Conservation (phyloP, 1,140 invertebrate genomes). For the Zophobas morio region DNA sequence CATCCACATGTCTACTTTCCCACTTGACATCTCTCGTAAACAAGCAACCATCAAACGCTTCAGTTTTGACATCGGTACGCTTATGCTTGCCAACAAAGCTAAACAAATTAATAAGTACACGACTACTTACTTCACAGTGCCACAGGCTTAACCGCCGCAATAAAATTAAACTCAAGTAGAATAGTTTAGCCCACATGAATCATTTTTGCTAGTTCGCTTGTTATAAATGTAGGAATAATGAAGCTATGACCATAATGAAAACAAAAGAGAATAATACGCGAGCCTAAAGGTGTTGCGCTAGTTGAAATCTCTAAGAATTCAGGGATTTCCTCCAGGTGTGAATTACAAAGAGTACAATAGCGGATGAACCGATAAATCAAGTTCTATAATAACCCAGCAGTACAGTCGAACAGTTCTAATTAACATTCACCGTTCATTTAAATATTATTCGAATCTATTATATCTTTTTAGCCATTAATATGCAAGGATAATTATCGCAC, state of each 20-base stretch:
- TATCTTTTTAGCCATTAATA: conserved; percentile 29
- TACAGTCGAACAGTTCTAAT: conserved; percentile 36
- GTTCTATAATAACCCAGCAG: conserved; percentile 28
- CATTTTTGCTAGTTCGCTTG: neutral
- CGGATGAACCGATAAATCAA: conserved; percentile 34
- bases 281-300: conserved; percentile 34
- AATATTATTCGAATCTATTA: conserved; percentile 41
- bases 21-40: too few relatives aligned
- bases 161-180: too few relatives aligned
- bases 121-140: too few relatives aligned
- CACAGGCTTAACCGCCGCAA: too few relatives aligned
- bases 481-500: conserved; percentile 15
- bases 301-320: conserved; percentile 42
- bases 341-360: conserved; percentile 42
- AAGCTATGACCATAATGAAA: neutral
- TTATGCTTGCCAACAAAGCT: too few relatives aligned
- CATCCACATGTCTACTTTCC: too few relatives aligned
- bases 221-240: conserved; percentile 5
- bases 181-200: neutral
- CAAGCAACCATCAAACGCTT: too few relatives aligned
- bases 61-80: too few relatives aligned
- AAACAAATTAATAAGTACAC: too few relatives aligned
- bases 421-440: conserved; percentile 41
- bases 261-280: conserved; percentile 30
- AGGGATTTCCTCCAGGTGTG: conserved; percentile 40